Percentiles rank a stretch among this genome's conserved stretches.
Conservation (phyloP, 2,797 vertebrate genomes). For the Cynodonichthys magdalenae region DNA sequence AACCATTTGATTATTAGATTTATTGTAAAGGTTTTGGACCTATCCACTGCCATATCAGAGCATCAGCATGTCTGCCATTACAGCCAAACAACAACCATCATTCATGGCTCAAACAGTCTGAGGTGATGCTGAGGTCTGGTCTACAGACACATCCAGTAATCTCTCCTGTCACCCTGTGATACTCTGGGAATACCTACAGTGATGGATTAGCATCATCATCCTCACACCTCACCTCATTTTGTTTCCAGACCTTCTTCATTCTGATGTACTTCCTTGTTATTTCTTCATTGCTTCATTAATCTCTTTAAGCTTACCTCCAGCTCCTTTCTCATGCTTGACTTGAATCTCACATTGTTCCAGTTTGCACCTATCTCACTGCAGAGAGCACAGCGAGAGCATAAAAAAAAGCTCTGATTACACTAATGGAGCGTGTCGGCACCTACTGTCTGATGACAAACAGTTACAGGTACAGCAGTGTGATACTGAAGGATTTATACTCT, state of each 20-base stretch:
- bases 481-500: slow-evolving; percentile 1
- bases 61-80: slow-evolving; percentile 23
- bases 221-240: slow-evolving; percentile 37
- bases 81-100: slow-evolving; percentile 47
- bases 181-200: slow-evolving; percentile 49
- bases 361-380: slow-evolving; percentile 25
- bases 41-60: slow-evolving; percentile 48
- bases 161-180: slow-evolving; percentile 55
- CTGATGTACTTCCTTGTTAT: slow-evolving; percentile 36
- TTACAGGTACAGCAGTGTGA: slow-evolving; percentile 7
- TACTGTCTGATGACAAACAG: slow-evolving; percentile 18
- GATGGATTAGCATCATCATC: slow-evolving; percentile 61
- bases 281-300: slow-evolving; percentile 43
- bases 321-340: slow-evolving; percentile 11
- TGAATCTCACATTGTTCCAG: slow-evolving; percentile 2
- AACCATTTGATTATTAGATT: slow-evolving; percentile 21
- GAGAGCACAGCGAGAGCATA: neutral
- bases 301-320: slow-evolving; percentile 11
- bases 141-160: slow-evolving; percentile 59
- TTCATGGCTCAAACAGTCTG: slow-evolving; percentile 53
- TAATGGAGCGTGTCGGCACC: slow-evolving; percentile 17
- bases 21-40: slow-evolving; percentile 42
- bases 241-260: slow-evolving; percentile 32
- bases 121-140: slow-evolving; percentile 46
- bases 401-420: slow-evolving; percentile 9